These are phyloP conservation scores for Drepanosiphum platanoidis DNA, from an alignment of 2,888 invertebrate species.

Conservation along the genomic window DNA sequence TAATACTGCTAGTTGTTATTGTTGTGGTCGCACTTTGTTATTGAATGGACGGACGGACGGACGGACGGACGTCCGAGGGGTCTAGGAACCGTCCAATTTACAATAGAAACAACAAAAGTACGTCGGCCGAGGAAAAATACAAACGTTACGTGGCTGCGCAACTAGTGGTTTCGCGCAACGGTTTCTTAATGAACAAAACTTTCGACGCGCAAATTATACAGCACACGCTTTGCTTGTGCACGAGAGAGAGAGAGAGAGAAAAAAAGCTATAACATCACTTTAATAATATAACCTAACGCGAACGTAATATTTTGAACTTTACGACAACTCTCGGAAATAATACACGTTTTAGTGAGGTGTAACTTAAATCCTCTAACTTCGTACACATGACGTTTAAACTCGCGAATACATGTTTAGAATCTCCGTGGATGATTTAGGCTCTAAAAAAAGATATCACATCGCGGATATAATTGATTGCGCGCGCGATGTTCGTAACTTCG, in stretches of 20 bases:
- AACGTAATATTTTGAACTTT: too few relatives aligned
- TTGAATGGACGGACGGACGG: too few relatives aligned
- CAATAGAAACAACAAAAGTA: conserved; percentile 16
- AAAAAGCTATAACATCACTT: background rate
- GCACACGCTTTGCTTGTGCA: background rate
- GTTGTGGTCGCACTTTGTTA: conserved; percentile 28
- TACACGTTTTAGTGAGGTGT: background rate
- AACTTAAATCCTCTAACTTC: too few relatives aligned
- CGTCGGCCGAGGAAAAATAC: background rate
- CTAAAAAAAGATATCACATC: too few relatives aligned
- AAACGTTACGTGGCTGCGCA: background rate
- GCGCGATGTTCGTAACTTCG: too few relatives aligned
- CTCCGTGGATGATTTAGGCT: too few relatives aligned
- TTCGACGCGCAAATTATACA: background rate
- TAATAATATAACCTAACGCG: background rate
- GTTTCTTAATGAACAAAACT: conserved; percentile 19
- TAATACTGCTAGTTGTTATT: conserved; percentile 32
- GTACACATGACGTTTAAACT: too few relatives aligned
- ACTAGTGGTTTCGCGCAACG: conserved; percentile 7
- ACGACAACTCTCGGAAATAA: background rate
- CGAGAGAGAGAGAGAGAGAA: too few relatives aligned
- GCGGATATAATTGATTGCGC: too few relatives aligned
- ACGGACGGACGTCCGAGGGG: background rate
- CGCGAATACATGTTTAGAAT: too few relatives aligned
- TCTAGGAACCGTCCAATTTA: conserved; percentile 25